phyloP scores from a whole-genome alignment of 1,140 invertebrate genomes.

The Heliothis subflexa region DNA sequence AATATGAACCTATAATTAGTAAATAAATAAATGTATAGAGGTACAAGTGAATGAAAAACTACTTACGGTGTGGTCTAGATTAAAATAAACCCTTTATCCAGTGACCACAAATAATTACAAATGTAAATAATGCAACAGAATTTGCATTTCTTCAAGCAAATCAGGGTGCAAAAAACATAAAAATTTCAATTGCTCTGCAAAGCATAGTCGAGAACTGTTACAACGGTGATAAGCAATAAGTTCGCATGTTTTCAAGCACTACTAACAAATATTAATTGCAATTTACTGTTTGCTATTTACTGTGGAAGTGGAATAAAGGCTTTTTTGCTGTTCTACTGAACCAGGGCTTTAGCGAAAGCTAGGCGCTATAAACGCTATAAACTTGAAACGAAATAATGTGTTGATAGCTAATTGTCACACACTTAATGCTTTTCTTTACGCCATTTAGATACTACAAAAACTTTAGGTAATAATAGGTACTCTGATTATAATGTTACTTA shows the following conservation, averaged over 20 bases:
- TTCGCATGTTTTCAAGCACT: slow-evolving; percentile 32
- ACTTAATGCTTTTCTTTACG: no score
- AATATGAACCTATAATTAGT: no score
- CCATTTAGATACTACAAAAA: no score
- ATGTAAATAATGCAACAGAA: slow-evolving; percentile 24
- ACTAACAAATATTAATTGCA: slow-evolving; percentile 39
- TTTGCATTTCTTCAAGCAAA: slow-evolving; percentile 20
- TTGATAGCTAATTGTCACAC: no score
- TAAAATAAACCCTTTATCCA: background rate
- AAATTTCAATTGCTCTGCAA: slow-evolving; percentile 1
- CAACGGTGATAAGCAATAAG: slow-evolving; percentile 23
- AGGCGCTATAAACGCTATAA: background rate
- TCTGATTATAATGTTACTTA: no score
- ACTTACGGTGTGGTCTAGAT: background rate
- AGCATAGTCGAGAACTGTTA: background rate
- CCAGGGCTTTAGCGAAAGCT: background rate
- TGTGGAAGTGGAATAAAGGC: background rate
- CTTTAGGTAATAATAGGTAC: no score
- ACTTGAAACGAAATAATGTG: no score
- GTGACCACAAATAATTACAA: slow-evolving; percentile 1
- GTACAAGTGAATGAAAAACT: background rate
- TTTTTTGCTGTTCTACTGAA: slow-evolving; percentile 1
- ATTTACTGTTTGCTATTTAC: slow-evolving; percentile 33
- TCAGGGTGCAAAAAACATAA: slow-evolving; percentile 3
- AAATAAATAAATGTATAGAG: no score